These are phyloP conservation scores for Spongilla lacustris DNA, from an alignment of 37 sponge, comb jelly and placozoan genomes.

Conservation along the genomic window DNA sequence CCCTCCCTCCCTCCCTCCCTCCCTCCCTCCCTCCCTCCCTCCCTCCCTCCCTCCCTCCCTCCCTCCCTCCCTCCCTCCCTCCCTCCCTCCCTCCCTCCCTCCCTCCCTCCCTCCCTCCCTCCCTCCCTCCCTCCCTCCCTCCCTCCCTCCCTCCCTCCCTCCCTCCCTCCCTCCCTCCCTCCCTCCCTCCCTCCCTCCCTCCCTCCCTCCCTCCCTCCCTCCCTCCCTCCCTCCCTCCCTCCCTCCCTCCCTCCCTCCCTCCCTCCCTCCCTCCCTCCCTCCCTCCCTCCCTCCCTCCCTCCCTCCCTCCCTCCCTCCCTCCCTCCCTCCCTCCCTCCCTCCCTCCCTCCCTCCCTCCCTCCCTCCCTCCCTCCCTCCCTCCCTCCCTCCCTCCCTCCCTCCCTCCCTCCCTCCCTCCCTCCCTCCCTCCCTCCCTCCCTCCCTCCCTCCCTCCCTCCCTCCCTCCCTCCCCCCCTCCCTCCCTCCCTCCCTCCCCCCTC, in stretches of 20 bases:
- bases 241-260: too few species aligned
- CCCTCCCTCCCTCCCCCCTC: not conserved
- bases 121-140: conserved; percentile 4
- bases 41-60: conserved; percentile 12
- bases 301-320: too few species aligned
- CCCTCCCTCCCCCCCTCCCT: not conserved
- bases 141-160: conserved; percentile 17
- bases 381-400: too few species aligned
- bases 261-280: too few species aligned
- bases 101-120: conserved; percentile 30
- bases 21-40: conserved; percentile 13
- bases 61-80: conserved; percentile 16
- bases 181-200: not conserved
- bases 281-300: too few species aligned
- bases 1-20: conserved; percentile 15
- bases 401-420: too few species aligned
- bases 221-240: too few species aligned
- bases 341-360: too few species aligned
- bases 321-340: too few species aligned
- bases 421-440: not conserved
- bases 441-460: not conserved
- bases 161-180: conserved; percentile 16
- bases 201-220: not conserved
- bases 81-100: conserved; percentile 28
- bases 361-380: too few species aligned